Conservation (phyloP, 2,888 invertebrate genomes). For the Drosophila basisetae region DNA sequence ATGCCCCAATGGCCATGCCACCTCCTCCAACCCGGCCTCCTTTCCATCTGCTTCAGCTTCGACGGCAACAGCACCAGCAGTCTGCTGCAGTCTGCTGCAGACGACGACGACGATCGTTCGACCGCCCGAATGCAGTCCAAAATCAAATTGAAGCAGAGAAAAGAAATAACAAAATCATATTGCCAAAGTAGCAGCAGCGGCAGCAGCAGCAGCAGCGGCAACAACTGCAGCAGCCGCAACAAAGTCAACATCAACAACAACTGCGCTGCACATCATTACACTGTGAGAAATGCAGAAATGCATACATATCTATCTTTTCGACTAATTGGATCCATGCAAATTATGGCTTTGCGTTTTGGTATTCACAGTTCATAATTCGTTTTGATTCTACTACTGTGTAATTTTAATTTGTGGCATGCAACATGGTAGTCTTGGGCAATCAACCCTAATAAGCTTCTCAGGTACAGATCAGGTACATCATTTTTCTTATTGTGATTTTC, state of each 20-base stretch:
- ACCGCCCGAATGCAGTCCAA: constrained; percentile 64
- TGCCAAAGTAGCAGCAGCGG: constrained; percentile 71
- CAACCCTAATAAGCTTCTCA: not conserved
- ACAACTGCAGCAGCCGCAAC: constrained; percentile 42
- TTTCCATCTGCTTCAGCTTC: constrained; percentile 17
- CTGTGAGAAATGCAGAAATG: constrained; percentile 21
- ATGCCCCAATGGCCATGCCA: constrained; percentile 53
- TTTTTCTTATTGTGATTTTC: not conserved
- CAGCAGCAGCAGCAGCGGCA: constrained; percentile 49
- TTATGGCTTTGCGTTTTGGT: not conserved
- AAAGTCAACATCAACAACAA: constrained; percentile 55
- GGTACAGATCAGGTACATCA: not conserved
- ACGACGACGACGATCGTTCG: constrained; percentile 38
- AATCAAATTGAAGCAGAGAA: constrained; percentile 67
- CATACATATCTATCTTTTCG: not conserved
- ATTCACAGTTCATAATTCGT: not conserved
- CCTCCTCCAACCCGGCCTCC: constrained; percentile 23
- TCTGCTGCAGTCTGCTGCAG: constrained; percentile 14
- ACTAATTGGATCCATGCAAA: not conserved
- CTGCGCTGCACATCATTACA: constrained; percentile 59
- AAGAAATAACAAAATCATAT: constrained; percentile 63
- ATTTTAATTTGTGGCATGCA: not conserved
- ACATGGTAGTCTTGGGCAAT: not conserved
- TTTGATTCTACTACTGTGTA: not conserved
- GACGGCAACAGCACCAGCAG: constrained; percentile 12